phyloP scores from a whole-genome alignment of 37 sponge, comb jelly and placozoan species.

The Cladorhizidae sp. region DNA sequence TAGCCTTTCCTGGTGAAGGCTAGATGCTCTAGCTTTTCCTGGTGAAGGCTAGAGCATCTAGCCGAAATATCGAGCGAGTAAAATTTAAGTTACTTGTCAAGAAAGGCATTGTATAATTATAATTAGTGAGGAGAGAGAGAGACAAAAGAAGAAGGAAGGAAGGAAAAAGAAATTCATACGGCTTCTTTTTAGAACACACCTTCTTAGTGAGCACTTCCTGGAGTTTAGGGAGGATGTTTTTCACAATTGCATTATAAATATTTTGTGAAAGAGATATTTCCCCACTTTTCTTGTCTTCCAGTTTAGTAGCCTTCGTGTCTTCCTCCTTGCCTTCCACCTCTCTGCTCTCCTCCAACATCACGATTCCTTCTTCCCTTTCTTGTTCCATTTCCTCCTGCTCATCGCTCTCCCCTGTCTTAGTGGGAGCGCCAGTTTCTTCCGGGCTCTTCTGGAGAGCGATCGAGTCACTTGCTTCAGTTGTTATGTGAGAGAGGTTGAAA shows the following conservation, averaged over 20 bases:
- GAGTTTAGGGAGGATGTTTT: conserved; percentile 62
- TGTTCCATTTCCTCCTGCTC: background rate
- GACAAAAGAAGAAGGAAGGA: too few relatives aligned
- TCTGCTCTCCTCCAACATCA: background rate
- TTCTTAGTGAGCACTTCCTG: conserved; percentile 48
- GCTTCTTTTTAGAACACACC: conserved; percentile 18
- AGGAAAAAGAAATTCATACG: too few relatives aligned
- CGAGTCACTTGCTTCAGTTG: background rate
- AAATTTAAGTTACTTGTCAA: too few relatives aligned
- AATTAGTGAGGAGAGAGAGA: too few relatives aligned
- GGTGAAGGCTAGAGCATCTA: too few relatives aligned
- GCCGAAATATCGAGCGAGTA: too few relatives aligned
- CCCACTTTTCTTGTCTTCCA: background rate
- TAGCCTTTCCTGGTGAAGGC: too few relatives aligned
- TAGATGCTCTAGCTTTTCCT: too few relatives aligned
- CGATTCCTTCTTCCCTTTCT: conserved; percentile 9
- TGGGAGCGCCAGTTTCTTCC: background rate
- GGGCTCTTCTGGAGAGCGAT: background rate
- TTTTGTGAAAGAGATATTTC: conserved; percentile 23
- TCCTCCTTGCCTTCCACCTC: background rate
- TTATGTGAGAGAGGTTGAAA: conserved; percentile 51
- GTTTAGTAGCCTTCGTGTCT: background rate
- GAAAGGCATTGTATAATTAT: too few relatives aligned
- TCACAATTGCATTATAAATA: conserved; percentile 52
- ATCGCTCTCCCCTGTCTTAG: background rate